A percentile compares a stretch with the other conserved stretches of the same genome.
Evolutionary conservation across 2,113 vertebrate genomes (phyloP).

Genomic region (Eurystomus gularis): DNA sequence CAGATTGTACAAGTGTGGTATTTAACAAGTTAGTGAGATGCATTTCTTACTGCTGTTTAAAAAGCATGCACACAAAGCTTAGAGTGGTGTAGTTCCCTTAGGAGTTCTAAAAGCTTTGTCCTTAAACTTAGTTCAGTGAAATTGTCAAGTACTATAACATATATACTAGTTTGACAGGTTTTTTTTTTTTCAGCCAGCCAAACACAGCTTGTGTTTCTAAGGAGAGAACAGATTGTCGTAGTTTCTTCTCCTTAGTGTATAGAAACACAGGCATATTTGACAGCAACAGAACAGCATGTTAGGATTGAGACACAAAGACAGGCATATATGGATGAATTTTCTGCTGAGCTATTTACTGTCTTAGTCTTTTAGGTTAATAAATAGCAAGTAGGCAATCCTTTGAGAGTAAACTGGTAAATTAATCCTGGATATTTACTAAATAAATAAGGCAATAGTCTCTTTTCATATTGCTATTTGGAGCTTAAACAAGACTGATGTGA

Average conservation of each 20-base stretch:
- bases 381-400: not conserved
- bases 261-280: conserved; percentile 53
- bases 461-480: not conserved
- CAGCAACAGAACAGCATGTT: not conserved
- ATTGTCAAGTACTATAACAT: conserved; percentile 59
- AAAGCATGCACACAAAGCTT: not conserved
- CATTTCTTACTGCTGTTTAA: not conserved
- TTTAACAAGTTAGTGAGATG: not conserved
- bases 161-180: conserved; percentile 70
- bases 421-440: not conserved
- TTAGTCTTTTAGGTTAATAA: not conserved
- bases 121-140: conserved; percentile 29
- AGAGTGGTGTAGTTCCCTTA: not conserved
- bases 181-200: conserved; percentile 55
- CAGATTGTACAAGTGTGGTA: not conserved
- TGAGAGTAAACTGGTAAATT: not conserved
- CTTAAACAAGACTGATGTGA: not conserved
- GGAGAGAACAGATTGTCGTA: conserved; percentile 66
- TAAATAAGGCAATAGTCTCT: not conserved
- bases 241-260: conserved; percentile 46
- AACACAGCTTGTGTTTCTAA: conserved; percentile 77
- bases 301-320: not conserved
- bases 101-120: not conserved
- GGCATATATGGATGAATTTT: not conserved
- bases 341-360: not conserved